A percentile compares a stretch with the other conserved stretches of the same genome.
phyloP scores from a whole-genome alignment of 2,888 invertebrate species.

The Exephanes ischioxanthus region DNA sequence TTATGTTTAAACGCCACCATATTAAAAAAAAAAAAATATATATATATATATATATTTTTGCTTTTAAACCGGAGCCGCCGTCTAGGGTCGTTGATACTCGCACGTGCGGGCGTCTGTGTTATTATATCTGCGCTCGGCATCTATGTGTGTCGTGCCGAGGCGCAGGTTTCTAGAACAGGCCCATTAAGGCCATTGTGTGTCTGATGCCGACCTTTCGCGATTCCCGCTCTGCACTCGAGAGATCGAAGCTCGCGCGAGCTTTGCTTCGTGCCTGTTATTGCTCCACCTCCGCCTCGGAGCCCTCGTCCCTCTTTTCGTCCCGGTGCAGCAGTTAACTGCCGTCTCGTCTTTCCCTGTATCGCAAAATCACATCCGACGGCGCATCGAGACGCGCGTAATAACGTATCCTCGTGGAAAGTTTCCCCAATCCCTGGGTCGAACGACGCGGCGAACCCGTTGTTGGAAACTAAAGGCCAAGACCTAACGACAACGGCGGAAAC shows the following conservation, averaged over 20 bases:
- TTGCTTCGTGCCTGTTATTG: slow-evolving; percentile 43
- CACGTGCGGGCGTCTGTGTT: slow-evolving; percentile 40
- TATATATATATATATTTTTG: slow-evolving; percentile 6
- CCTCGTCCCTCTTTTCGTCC: slow-evolving; percentile 18
- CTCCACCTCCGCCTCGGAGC: slow-evolving; percentile 6
- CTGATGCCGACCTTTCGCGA: slow-evolving; percentile 37
- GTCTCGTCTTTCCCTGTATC: slow-evolving; percentile 4
- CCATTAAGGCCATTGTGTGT: slow-evolving; percentile 68
- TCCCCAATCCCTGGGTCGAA: slow-evolving; percentile 52
- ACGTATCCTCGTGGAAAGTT: slow-evolving; percentile 26
- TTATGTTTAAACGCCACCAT: background rate
- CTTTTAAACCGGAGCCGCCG: slow-evolving; percentile 13
- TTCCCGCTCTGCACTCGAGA: slow-evolving; percentile 28
- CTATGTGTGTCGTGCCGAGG: slow-evolving; percentile 63
- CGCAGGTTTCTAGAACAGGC: slow-evolving; percentile 67
- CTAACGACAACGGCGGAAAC: slow-evolving; percentile 19
- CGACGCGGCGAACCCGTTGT: slow-evolving; percentile 16
- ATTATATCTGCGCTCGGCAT: slow-evolving; percentile 59
- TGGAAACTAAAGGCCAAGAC: background rate
- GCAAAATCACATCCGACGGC: slow-evolving; percentile 20
- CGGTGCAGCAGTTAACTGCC: slow-evolving; percentile 5
- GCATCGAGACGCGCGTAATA: slow-evolving; percentile 30
- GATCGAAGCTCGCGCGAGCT: slow-evolving; percentile 46
- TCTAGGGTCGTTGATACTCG: slow-evolving; percentile 31
- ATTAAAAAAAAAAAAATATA: background rate